These are phyloP conservation scores for Diplazon laetatorius DNA, from an alignment of 2,888 invertebrate genomes.

Conservation along the genomic window DNA sequence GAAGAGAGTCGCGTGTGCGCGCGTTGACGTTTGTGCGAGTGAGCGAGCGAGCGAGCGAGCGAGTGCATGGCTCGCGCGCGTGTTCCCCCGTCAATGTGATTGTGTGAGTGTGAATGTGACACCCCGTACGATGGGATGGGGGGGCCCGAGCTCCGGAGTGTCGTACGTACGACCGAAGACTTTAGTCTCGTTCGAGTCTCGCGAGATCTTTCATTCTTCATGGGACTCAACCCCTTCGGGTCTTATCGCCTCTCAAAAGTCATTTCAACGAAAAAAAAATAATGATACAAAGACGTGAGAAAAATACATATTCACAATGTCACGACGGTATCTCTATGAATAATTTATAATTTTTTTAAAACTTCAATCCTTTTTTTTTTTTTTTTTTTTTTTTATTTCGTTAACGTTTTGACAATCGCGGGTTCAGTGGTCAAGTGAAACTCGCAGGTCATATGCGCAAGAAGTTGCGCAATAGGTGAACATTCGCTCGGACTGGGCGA, in stretches of 20 bases:
- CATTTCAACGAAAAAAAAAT: background rate
- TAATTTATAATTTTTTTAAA: background rate
- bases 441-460: too few species aligned
- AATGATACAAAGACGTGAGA: background rate
- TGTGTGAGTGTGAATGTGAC: constrained; percentile 57
- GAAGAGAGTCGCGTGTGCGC: constrained; percentile 56
- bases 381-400: background rate
- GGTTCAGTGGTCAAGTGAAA: constrained; percentile 38
- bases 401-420: background rate
- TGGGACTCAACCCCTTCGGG: constrained; percentile 47
- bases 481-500: background rate
- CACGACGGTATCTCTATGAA: background rate
- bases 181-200: constrained; percentile 61
- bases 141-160: constrained; percentile 46
- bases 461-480: constrained; percentile 9
- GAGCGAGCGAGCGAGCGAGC: too few species aligned
- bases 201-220: constrained; percentile 56
- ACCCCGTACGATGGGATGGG: constrained; percentile 58
- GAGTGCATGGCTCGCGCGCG: constrained; percentile 8
- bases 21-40: constrained; percentile 19
- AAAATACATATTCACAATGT: background rate
- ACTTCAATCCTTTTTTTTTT: background rate
- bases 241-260: background rate
- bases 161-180: constrained; percentile 54
- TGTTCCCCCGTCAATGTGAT: background rate